phyloP scores from a whole-genome alignment of 2,888 invertebrate genomes.

The Brachyopa scutellaris region DNA sequence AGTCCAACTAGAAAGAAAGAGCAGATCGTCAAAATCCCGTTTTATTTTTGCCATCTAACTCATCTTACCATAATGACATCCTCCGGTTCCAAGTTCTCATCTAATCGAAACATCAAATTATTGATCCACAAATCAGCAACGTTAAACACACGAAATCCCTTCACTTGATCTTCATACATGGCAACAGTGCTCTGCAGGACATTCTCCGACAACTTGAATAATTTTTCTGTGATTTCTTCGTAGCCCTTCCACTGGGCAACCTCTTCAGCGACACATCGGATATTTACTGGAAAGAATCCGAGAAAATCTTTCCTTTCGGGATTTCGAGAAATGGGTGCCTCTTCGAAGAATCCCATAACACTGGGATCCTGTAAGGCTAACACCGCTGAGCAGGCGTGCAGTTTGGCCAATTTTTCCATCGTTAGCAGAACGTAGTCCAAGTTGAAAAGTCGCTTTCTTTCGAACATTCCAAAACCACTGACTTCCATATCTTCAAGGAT shows the following conservation, averaged over 20 bases:
- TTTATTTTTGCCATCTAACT: neutral
- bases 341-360: constrained; percentile 78
- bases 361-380: constrained; percentile 77
- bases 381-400: constrained; percentile 83
- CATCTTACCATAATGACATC: constrained; percentile 78
- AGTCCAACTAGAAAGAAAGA: constrained; percentile 77
- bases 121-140: constrained; percentile 80
- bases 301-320: constrained; percentile 80
- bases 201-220: constrained; percentile 79
- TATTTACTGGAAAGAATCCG: constrained; percentile 79
- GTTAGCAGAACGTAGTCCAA: constrained; percentile 83
- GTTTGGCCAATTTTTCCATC: constrained; percentile 83
- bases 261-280: constrained; percentile 79
- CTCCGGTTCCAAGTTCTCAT: constrained; percentile 78
- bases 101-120: constrained; percentile 79
- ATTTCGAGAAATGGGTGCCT: constrained; percentile 80
- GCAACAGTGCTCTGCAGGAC: constrained; percentile 77
- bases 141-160: constrained; percentile 79
- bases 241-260: constrained; percentile 80
- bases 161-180: constrained; percentile 77
- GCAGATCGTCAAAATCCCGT: neutral
- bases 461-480: constrained; percentile 83
- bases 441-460: constrained; percentile 83
- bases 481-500: constrained; percentile 84
- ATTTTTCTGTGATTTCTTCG: constrained; percentile 80